Base-by-base conservation (phyloP, 2,113 vertebrate genomes). In the Odobenus rosmarus region DNA sequence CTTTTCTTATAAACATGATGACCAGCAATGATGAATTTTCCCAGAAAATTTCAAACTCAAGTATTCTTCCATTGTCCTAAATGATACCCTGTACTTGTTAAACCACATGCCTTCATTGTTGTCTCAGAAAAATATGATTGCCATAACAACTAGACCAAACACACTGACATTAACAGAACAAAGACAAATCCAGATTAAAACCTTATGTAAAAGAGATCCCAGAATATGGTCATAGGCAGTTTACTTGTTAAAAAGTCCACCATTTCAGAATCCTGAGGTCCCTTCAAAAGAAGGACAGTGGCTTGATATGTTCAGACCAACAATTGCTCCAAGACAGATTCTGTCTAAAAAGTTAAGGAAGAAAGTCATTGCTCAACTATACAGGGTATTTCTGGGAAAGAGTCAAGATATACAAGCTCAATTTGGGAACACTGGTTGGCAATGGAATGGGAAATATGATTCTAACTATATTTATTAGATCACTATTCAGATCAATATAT, bases 181-280 rank as follows among this genome's bases (percentile, higher is more conserved):
- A 95, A 97, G 87, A 89, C 28, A 96, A 94, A 80, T 33, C 36
- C 36, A 85, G 71, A 92, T 96, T 94, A 85, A 96, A 96, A 94
- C 74, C 80, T 89, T 86, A 79, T 80, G 81, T 49, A 88, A 64
- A 67, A 90, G 74, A 96, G 77, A 71, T 82, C 24, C 19, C 71
- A 93, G 53, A 92, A 89, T 92, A 92, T 57, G 46, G 42, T 15
- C 26, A 84, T 4, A 72, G 57, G 53, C 9, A 7, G 18, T 94
- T 92, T 71, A 84, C 62, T 96, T 93, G 55, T 93, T 79, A 55
- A 95, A 93, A 93, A 88, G 5, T 86, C 55, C 26, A 69, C 57
- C 86, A 36, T 57, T 62, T 76, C 74, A 85, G n/a, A 88, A 89
- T 94, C 13, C 31, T 42, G 69, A 93, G 64, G 57, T 77, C 31